Conservation (phyloP, 2,888 invertebrate species). For the Pyrrhosoma nymphula region DNA sequence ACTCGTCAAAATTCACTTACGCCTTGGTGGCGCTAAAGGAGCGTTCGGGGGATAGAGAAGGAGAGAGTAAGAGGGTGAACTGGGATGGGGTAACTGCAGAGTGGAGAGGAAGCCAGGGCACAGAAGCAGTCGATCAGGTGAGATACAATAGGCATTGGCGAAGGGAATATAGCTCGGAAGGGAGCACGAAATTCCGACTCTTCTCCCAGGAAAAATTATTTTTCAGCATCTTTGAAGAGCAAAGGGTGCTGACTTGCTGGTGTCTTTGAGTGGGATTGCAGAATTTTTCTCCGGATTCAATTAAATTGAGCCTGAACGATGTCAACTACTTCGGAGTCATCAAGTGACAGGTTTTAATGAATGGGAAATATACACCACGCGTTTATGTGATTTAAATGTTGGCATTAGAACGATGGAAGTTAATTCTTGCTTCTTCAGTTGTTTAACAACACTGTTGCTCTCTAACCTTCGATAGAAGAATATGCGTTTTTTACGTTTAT, state of each 20-base stretch:
- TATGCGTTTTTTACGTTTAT: too few relatives aligned
- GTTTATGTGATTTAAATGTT: too few relatives aligned
- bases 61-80: not conserved
- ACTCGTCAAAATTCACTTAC: conserved; percentile 66
- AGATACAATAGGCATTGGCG: conserved; percentile 3
- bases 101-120: not conserved
- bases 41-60: not conserved
- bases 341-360: not conserved
- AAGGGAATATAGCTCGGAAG: not conserved
- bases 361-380: too few relatives aligned
- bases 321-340: too few relatives aligned
- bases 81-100: not conserved
- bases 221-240: not conserved
- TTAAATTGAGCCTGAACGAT: not conserved
- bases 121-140: conserved; percentile 4
- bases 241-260: not conserved
- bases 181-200: not conserved
- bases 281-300: not conserved
- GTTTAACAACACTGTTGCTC: too few relatives aligned
- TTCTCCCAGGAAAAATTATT: not conserved
- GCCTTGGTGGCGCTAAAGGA: conserved; percentile 42
- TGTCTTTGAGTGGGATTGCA: not conserved
- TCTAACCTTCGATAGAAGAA: too few relatives aligned
- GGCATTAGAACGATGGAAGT: too few relatives aligned
- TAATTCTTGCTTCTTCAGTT: too few relatives aligned